Conservation (phyloP, 2,797 vertebrate species). For the Acanthurus tractus region DNA sequence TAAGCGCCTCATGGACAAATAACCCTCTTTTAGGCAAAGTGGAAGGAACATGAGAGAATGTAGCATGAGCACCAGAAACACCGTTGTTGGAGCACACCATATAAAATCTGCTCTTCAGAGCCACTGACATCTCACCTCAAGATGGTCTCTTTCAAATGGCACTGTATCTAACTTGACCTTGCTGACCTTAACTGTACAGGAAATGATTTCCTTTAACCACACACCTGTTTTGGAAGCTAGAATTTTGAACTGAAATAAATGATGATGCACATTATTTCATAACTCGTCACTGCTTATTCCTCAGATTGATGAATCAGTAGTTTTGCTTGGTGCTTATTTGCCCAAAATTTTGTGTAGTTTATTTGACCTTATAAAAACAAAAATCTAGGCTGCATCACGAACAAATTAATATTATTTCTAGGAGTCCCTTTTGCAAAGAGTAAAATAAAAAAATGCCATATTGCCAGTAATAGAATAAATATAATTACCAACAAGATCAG, state of each 20-base stretch:
- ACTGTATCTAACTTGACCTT: conserved; percentile 87
- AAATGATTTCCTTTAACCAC: conserved; percentile 84
- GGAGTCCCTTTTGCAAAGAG: too few species aligned
- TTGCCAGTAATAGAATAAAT: neutral
- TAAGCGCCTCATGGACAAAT: conserved; percentile 69
- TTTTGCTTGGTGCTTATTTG: conserved; percentile 4
- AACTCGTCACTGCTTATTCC: conserved; percentile 59
- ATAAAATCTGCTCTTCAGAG: conserved; percentile 60
- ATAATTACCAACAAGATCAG: neutral
- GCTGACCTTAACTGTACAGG: conserved; percentile 89
- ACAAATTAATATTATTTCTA: neutral
- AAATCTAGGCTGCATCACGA: neutral
- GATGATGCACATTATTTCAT: conserved; percentile 89
- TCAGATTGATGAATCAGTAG: neutral
- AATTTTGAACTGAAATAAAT: conserved; percentile 96
- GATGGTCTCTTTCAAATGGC: conserved; percentile 86
- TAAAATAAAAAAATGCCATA: neutral
- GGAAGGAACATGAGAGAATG: conserved; percentile 71
- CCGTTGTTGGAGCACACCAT: conserved; percentile 66
- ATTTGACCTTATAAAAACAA: neutral
- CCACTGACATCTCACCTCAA: conserved; percentile 66
- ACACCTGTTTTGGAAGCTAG: conserved; percentile 92
- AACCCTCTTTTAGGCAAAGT: conserved; percentile 56
- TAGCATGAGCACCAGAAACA: conserved; percentile 79
- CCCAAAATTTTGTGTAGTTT: neutral